Conservation (phyloP, 2,888 invertebrate species). For the Limnephilus lunatus region DNA sequence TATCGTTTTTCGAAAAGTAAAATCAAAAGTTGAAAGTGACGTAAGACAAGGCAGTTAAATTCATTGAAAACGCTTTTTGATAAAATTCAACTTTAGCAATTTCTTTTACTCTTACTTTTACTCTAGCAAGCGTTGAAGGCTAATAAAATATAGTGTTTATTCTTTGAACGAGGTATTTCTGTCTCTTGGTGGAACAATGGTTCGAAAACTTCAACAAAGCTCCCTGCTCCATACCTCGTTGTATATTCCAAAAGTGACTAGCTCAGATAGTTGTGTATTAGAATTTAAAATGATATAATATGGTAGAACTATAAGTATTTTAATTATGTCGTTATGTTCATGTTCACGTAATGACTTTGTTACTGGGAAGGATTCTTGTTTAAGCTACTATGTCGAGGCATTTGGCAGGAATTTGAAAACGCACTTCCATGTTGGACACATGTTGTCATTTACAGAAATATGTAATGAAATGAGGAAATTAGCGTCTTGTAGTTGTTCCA, state of each 20-base stretch:
- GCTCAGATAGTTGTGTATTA: constrained; percentile 24
- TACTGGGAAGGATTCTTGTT: not conserved
- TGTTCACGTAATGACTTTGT: constrained; percentile 4
- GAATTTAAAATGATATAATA: constrained; percentile 49
- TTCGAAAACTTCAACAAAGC: not conserved
- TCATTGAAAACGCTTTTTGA: too few species aligned
- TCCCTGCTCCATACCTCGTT: not conserved
- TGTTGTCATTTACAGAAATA: too few species aligned
- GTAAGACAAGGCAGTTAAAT: too few species aligned
- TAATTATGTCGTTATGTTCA: constrained; percentile 48
- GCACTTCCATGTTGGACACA: not conserved
- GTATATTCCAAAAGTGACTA: not conserved
- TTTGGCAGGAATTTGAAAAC: not conserved
- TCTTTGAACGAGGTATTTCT: not conserved
- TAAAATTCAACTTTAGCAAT: too few species aligned
- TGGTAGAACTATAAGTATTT: constrained; percentile 55
- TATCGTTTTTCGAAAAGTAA: too few species aligned
- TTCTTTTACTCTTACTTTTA: too few species aligned
- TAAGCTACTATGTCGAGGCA: not conserved
- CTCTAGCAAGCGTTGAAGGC: too few species aligned
- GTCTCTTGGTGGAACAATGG: not conserved
- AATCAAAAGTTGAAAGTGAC: too few species aligned
- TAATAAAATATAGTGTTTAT: too few species aligned
- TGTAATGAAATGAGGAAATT: too few species aligned
- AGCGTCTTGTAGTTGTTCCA: too few species aligned